phyloP scores from a whole-genome alignment of 2,888 invertebrate species.

The Thymelicus lineola region DNA sequence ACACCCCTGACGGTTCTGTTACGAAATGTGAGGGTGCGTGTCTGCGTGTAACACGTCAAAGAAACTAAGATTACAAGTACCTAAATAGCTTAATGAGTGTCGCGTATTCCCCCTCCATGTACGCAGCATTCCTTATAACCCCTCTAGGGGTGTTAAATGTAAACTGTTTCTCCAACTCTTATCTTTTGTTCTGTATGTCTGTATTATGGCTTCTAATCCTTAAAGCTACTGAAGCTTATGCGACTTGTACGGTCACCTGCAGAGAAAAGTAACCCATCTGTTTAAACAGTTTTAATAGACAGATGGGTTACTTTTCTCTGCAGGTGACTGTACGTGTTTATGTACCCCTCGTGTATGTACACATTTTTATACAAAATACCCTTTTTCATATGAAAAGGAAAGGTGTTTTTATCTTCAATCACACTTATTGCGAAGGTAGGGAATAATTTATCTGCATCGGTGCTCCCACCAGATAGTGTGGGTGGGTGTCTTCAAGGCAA shows the following conservation, averaged over 20 bases:
- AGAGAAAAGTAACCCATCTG: no score
- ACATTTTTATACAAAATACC: no score
- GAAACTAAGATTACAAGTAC: neutral
- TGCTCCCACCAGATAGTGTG: no score
- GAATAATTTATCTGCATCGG: no score
- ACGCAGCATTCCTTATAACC: neutral
- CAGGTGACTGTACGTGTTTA: no score
- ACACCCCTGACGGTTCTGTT: neutral
- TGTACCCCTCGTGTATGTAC: neutral
- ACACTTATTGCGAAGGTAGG: no score
- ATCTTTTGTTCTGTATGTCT: neutral
- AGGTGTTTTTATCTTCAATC: no score
- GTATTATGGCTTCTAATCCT: neutral
- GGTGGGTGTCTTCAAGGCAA: no score
- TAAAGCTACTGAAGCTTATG: neutral
- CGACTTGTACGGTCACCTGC: no score
- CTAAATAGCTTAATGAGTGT: slow-evolving; percentile 2
- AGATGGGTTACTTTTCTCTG: no score
- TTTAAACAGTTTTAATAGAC: no score
- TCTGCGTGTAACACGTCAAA: neutral
- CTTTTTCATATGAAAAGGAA: no score
- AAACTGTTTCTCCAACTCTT: neutral
- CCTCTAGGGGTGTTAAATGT: slow-evolving; percentile 3
- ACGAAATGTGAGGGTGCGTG: neutral
- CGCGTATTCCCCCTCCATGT: neutral